Evolutionary conservation across 2,888 invertebrate genomes (phyloP).

Genomic region (Melanostoma scalare): DNA sequence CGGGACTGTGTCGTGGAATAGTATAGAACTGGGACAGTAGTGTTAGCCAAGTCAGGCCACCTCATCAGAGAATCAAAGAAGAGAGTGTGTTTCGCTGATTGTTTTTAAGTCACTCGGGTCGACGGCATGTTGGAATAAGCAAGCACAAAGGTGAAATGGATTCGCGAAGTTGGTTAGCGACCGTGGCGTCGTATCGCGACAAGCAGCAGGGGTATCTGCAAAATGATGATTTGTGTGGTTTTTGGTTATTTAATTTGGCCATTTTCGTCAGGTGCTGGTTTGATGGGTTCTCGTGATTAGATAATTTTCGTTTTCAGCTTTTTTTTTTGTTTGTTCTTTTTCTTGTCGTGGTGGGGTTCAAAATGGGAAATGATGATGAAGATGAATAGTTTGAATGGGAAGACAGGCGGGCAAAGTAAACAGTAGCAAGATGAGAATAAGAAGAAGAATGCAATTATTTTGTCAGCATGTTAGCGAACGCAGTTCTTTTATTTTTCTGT

Average conservation of each 20-base stretch:
- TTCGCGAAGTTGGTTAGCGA: not conserved
- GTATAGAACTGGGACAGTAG: conserved; percentile 63
- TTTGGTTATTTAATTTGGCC: conserved; percentile 17
- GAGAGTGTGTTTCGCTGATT: conserved; percentile 36
- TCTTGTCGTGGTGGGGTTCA: no score
- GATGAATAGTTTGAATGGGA: conserved; percentile 1
- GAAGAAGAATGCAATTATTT: no score
- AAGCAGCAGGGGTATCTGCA: not conserved
- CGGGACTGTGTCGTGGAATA: conserved; percentile 59
- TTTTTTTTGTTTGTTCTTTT: not conserved
- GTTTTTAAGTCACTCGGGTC: conserved; percentile 62
- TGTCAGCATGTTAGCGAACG: no score
- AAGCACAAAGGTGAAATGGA: conserved; percentile 62
- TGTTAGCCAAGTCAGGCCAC: not conserved
- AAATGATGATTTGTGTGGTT: conserved; percentile 46
- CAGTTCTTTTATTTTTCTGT: conserved; percentile 4
- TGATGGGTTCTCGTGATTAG: conserved; percentile 28
- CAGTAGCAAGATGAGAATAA: not conserved
- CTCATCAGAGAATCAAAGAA: not conserved
- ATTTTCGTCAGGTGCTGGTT: conserved; percentile 18
- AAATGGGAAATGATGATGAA: not conserved
- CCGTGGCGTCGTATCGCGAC: not conserved
- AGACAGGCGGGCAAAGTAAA: not conserved
- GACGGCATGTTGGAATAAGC: conserved; percentile 65
- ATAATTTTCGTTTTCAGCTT: not conserved